Base-by-base conservation (phyloP, 2,888 invertebrate species). In the Beris morrisii region DNA sequence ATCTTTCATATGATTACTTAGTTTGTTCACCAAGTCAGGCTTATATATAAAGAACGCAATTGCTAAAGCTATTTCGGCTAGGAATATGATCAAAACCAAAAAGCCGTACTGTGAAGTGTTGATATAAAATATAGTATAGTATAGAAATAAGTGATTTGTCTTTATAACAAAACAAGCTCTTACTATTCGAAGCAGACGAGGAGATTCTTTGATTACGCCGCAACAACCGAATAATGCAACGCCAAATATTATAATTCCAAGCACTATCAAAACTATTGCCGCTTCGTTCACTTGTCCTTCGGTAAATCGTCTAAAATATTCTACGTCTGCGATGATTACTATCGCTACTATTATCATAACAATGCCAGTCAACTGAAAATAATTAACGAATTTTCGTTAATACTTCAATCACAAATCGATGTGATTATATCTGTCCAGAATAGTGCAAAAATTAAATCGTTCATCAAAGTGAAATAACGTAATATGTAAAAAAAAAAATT, bases 141-240 rank as follows among this genome's bases (percentile, higher is more conserved):
- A n/a, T n/a, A n/a, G 22, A 2, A 22, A 22, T 22, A 22, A 22
- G 22, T 22, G 22, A 22, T 22, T 22, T 22, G 22, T 22, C 22
- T 22, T 22, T 22, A 22, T 22, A 22, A 22, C 3, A 9, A 11
- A 52, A 11, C 15, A 7, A 28, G 5, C n/a, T 30, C 53, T 53
- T 53, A 53, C 53, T 7, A 53, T 53, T 53, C 31, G 28, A 28
- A 53, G 53, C 4, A 53, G 31, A 53, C 53, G 53, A 30, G 53
- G 53, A 4, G 53, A 53, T n/a, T 30, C 30, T 30, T 30, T 53
- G 30, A 53, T 12, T 7, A 53, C 53, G 11, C 53, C 31, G n/a
- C 31, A 53, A 6, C 28, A 31, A 31, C 53, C 53, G 30, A 53
- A 53, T 9, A 53, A n/a, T n/a, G 53, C 53, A 28, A 53, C 53